Evolutionary conservation across 2,888 invertebrate genomes (phyloP), one percentile per base, ranked within the genome.

Genomic region (Acleris emargana): DNA sequence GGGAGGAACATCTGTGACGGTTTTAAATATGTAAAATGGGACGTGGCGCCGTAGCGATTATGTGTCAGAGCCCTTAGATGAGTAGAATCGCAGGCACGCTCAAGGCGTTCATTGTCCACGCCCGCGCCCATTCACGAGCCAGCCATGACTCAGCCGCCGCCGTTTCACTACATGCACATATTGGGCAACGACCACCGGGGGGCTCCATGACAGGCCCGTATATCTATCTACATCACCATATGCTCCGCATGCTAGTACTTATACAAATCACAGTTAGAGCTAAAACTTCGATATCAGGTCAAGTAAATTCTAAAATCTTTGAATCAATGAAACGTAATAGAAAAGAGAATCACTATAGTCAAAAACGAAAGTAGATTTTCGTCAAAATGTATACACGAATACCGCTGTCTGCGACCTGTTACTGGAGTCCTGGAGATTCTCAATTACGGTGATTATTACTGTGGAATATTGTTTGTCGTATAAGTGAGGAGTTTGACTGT

Each of bases 51-150:
- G 25, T 45, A 13, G 58, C 38, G 22, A 42, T 51, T 59, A 49
- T 49, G 17, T 57, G 64, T 51, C 64, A 50, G 51, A 64, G 53
- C 58, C 58, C 58, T 49, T 25, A 17, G 61, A 66, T 57, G 57
- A 61, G 61, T 61, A 57, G 55, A 51, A 66, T 66, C 57, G 57
- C 60, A 66, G 59, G 75, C 76, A 75, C 68, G 72, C 72, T 74
- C 67, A 69, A 72, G 74, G 73, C 72, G 72, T 75, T 73, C 75
- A 83, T 85, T 84, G 80, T 84, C 58, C 62, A 52, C 55, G 42
- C 63, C 74, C 75, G 77, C 78, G 75, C 77, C 80, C 83, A 87
- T 87, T 85, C 83, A 86, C 83, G 75, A 78, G 72, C 73, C 73
- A 64, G 53, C 62, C 69, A 68, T 67, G 72, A 74, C 72, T 72